Conservation (phyloP, 2,797 vertebrate genomes). For the Danio choprae region DNA sequence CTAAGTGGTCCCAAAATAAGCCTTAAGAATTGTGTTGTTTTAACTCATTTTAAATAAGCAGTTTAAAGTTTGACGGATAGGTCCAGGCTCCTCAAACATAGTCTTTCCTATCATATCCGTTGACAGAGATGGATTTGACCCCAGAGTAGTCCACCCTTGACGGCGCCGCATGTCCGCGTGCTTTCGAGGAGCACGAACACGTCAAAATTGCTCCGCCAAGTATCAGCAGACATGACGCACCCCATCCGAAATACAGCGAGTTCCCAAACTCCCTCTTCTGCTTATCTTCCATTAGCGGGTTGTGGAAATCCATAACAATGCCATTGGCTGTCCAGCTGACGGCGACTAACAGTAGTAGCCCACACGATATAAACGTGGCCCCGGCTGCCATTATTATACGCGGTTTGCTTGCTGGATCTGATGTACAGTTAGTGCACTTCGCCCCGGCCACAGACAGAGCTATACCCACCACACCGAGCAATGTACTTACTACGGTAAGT, state of each 20-base stretch:
- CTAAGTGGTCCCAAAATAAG: no score
- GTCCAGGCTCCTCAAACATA: constrained; percentile 72
- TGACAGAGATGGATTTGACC: constrained; percentile 70
- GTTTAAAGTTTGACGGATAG: background rate
- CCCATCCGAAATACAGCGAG: constrained; percentile 84
- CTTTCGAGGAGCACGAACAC: constrained; percentile 74
- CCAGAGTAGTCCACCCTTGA: constrained; percentile 69
- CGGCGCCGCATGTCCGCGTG: constrained; percentile 43
- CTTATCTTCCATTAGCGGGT: constrained; percentile 80
- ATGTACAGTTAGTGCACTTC: constrained; percentile 83
- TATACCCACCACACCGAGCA: constrained; percentile 75
- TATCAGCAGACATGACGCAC: constrained; percentile 80
- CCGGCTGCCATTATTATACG: constrained; percentile 74
- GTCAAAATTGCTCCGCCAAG: constrained; percentile 80
- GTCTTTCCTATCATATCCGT: constrained; percentile 75
- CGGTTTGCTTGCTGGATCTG: constrained; percentile 74
- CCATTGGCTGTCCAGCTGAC: constrained; percentile 82
- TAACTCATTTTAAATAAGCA: no score
- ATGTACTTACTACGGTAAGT: constrained; percentile 76
- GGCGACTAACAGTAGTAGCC: constrained; percentile 78
- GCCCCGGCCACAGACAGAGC: constrained; percentile 77
- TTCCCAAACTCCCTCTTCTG: constrained; percentile 85
- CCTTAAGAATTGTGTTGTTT: no score
- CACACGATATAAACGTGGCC: constrained; percentile 70
- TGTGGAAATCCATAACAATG: constrained; percentile 79